A percentile compares a stretch with the other conserved stretches of the same genome.
Evolutionary conservation across 2,113 vertebrate species (phyloP).

Genomic region (Menura novaehollandiae): DNA sequence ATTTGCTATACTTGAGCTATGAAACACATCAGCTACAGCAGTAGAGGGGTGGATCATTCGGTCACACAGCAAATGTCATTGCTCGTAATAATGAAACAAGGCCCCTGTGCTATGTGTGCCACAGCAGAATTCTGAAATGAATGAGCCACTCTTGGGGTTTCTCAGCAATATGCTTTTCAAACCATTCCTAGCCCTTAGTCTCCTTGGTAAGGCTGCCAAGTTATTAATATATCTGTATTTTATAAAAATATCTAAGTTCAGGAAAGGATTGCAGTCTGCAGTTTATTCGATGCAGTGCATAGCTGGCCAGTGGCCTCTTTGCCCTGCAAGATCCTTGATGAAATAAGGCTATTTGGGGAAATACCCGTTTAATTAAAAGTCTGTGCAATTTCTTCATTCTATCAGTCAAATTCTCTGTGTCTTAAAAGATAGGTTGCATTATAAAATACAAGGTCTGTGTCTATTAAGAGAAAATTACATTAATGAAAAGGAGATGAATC

Average conservation of each 20-base stretch:
- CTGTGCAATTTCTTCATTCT: background rate
- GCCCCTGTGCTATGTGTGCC: background rate
- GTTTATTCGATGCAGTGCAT: background rate
- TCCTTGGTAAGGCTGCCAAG: background rate
- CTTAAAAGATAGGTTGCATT: background rate
- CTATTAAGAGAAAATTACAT: background rate
- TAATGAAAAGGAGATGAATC: background rate
- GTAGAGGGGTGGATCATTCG: background rate
- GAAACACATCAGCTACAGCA: background rate
- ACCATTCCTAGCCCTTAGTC: background rate
- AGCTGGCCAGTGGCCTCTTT: background rate
- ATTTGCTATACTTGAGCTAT: background rate
- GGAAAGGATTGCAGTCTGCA: background rate
- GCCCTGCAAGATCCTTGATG: background rate
- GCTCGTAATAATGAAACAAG: accelerated
- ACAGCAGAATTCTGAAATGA: background rate
- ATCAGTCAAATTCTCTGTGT: background rate
- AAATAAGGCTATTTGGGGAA: background rate
- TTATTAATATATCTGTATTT: background rate
- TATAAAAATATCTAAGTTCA: background rate
- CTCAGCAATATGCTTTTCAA: background rate
- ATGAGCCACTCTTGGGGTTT: background rate
- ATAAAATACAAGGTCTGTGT: background rate
- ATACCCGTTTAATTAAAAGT: background rate
- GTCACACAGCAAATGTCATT: background rate